A percentile compares a stretch with the other conserved stretches of the same genome.
phyloP scores from a whole-genome alignment of 2,888 invertebrate genomes.

The Chymomyza amoena region DNA sequence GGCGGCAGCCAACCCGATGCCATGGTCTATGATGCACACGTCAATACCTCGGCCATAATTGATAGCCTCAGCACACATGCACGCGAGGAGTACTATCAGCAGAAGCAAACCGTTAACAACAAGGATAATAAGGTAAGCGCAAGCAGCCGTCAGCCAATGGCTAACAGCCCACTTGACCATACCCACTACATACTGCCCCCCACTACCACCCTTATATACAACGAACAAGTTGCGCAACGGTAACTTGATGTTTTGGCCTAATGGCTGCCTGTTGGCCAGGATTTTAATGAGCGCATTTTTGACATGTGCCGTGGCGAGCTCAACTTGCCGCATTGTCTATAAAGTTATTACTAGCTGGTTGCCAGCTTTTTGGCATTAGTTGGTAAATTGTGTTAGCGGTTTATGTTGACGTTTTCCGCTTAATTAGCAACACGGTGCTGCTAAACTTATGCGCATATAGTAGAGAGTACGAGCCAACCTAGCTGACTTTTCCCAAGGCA shows the following conservation, averaged over 20 bases:
- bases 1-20: slow-evolving; percentile 53
- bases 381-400: slow-evolving; percentile 15
- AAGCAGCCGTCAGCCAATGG: neutral
- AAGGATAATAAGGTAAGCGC: slow-evolving; percentile 72
- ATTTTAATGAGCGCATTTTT: slow-evolving; percentile 39
- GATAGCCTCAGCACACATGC: slow-evolving; percentile 78
- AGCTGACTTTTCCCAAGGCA: neutral
- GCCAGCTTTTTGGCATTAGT: slow-evolving; percentile 1
- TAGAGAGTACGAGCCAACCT: neutral
- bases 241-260: neutral
- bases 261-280: slow-evolving; percentile 16
- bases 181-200: neutral
- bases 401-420: slow-evolving; percentile 37
- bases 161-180: neutral
- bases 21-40: slow-evolving; percentile 76
- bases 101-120: slow-evolving; percentile 64
- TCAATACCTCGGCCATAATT: slow-evolving; percentile 78
- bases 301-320: slow-evolving; percentile 15
- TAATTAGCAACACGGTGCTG: slow-evolving; percentile 48
- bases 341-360: neutral
- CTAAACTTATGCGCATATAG: slow-evolving; percentile 26
- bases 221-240: neutral
- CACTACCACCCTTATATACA: neutral
- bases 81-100: slow-evolving; percentile 78
- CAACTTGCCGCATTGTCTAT: neutral